Percentiles rank a stretch among this genome's conserved stretches.
Conservation (phyloP, 2,888 invertebrate species). For the Oligia fasciuncula region DNA sequence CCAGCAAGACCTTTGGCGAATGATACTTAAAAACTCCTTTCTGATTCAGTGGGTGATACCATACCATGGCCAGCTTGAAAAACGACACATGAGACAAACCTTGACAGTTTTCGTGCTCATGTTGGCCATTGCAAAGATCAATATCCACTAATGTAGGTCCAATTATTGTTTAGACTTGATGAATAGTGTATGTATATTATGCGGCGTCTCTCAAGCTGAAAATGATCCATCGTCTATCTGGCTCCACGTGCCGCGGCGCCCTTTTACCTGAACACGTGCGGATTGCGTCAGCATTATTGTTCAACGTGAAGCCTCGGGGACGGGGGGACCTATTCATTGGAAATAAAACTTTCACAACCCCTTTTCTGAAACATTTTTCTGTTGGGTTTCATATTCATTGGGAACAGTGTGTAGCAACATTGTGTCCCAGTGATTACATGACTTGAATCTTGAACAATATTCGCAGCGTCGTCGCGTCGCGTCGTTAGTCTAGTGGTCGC, state of each 20-base stretch:
- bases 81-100: not conserved
- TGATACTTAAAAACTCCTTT: not conserved
- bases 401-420: not conserved
- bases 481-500: not conserved
- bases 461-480: not conserved
- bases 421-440: not conserved
- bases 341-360: not conserved
- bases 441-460: not conserved
- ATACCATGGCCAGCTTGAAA: not conserved
- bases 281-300: constrained; percentile 17
- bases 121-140: not conserved
- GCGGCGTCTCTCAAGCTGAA: not conserved
- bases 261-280: constrained; percentile 17
- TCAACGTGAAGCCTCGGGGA: not conserved
- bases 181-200: not conserved
- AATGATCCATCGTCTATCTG: not conserved
- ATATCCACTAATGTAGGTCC: not conserved
- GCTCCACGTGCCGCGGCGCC: constrained; percentile 6
- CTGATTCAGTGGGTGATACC: not conserved
- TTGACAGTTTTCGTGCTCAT: too few species aligned
- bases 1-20: not conserved
- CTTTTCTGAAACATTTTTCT: not conserved
- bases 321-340: not conserved
- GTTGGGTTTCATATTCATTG: not conserved
- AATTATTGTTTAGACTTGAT: not conserved